Evolutionary conservation across 1,140 invertebrate species (phyloP).

Genomic region (Drosophila nasuta): DNA sequence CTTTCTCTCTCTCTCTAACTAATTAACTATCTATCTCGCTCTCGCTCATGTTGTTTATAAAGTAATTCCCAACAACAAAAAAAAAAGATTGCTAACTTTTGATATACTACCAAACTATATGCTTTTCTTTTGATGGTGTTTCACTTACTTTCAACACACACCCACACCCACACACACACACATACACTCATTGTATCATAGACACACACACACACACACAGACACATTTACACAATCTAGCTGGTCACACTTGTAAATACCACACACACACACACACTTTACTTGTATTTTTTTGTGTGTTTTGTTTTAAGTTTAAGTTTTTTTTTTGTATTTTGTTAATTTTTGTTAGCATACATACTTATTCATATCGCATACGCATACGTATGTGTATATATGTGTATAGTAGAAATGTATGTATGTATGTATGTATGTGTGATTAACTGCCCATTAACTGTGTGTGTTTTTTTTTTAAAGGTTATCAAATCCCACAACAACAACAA

Average conservation of each 20-base stretch:
- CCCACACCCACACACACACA: slow-evolving; percentile 12
- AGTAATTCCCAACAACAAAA: slow-evolving; percentile 13
- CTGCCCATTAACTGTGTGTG: slow-evolving; percentile 11
- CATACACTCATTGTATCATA: slow-evolving; percentile 21
- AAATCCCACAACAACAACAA: neutral
- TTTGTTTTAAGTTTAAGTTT: neutral
- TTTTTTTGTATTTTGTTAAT: slow-evolving; percentile 17
- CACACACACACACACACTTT: slow-evolving; percentile 11
- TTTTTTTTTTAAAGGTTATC: slow-evolving; percentile 32
- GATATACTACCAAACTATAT: slow-evolving; percentile 42
- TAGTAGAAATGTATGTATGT: slow-evolving; percentile 21
- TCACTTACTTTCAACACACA: slow-evolving; percentile 37
- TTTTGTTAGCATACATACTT: slow-evolving; percentile 44
- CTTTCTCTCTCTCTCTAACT: slow-evolving; percentile 10
- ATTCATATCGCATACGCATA: slow-evolving; percentile 39
- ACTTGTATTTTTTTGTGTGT: slow-evolving; percentile 23
- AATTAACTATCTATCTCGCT: slow-evolving; percentile 7
- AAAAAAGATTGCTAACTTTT: slow-evolving; percentile 43
- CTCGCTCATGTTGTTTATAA: slow-evolving; percentile 37
- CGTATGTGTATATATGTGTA: slow-evolving; percentile 12
- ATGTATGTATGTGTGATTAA: slow-evolving; percentile 29
- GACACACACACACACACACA: slow-evolving; percentile 21
- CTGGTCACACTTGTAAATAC: slow-evolving; percentile 5
- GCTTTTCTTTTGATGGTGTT: slow-evolving; percentile 51
- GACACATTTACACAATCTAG: neutral